Conservation (phyloP, 2,797 vertebrate genomes). For the Chanos chanos region DNA sequence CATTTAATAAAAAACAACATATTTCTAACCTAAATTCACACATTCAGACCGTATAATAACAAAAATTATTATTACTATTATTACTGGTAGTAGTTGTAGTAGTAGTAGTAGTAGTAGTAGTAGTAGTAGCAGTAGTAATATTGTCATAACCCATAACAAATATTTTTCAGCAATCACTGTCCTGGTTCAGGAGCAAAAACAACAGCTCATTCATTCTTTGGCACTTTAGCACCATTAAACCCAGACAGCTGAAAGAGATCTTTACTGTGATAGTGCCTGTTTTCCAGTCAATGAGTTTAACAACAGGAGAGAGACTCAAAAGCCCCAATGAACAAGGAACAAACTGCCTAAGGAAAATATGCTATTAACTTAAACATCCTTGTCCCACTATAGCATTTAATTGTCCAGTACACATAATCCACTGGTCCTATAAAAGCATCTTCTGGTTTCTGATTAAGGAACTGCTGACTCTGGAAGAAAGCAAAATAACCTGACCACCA, state of each 20-base stretch:
- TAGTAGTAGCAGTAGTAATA: no score
- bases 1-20: background rate
- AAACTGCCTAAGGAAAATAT: constrained; percentile 59
- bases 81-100: no score
- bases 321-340: constrained; percentile 36
- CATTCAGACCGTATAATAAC: no score
- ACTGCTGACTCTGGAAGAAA: constrained; percentile 45
- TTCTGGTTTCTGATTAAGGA: constrained; percentile 57
- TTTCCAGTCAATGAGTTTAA: constrained; percentile 42
- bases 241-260: constrained; percentile 31
- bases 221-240: background rate
- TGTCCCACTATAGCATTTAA: constrained; percentile 61
- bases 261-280: constrained; percentile 30
- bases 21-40: no score
- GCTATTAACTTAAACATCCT: constrained; percentile 67
- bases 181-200: no score
- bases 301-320: constrained; percentile 33
- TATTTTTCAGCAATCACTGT: no score
- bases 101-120: no score
- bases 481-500: constrained; percentile 33
- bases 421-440: constrained; percentile 31
- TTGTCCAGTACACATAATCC: constrained; percentile 54
- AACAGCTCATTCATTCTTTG: constrained; percentile 12
- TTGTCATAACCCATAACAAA: no score
- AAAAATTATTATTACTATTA: no score